phyloP scores from a whole-genome alignment of 2,113 vertebrate species.

The Albula goreensis region DNA sequence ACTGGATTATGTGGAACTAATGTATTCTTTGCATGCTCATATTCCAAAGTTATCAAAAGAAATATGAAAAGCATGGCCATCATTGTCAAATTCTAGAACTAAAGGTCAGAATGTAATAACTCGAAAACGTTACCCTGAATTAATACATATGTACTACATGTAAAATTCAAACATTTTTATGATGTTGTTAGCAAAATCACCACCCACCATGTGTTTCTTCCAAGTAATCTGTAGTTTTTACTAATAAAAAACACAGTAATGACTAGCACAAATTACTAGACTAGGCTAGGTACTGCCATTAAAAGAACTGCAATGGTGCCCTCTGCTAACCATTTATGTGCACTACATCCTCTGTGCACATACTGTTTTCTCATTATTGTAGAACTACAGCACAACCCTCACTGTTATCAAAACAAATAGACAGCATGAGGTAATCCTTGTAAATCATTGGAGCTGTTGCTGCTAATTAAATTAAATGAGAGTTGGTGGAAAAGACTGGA shows the following conservation, averaged over 20 bases:
- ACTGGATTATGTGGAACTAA: too few species aligned
- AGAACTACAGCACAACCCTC: not conserved
- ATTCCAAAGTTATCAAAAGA: not conserved
- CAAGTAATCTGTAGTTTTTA: too few species aligned
- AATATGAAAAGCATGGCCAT: not conserved
- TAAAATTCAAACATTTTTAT: too few species aligned
- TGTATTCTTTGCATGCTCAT: too few species aligned
- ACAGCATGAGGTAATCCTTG: not conserved
- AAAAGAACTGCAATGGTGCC: not conserved
- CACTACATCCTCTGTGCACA: not conserved
- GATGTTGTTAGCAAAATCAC: too few species aligned
- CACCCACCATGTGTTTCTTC: too few species aligned
- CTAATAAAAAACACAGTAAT: too few species aligned
- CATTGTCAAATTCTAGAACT: too few species aligned
- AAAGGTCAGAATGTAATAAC: too few species aligned
- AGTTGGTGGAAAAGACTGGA: not conserved
- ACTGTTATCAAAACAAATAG: not conserved
- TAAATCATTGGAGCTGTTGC: not conserved
- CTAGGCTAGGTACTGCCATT: not conserved
- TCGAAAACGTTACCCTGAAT: too few species aligned
- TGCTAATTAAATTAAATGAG: not conserved
- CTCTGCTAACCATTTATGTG: not conserved
- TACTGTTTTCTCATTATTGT: not conserved
- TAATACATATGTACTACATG: too few species aligned
- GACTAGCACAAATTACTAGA: not conserved